Evolutionary conservation across 2,888 invertebrate genomes (phyloP), one percentile per base, ranked within the genome.

Genomic region (Serrognathus titanus): DNA sequence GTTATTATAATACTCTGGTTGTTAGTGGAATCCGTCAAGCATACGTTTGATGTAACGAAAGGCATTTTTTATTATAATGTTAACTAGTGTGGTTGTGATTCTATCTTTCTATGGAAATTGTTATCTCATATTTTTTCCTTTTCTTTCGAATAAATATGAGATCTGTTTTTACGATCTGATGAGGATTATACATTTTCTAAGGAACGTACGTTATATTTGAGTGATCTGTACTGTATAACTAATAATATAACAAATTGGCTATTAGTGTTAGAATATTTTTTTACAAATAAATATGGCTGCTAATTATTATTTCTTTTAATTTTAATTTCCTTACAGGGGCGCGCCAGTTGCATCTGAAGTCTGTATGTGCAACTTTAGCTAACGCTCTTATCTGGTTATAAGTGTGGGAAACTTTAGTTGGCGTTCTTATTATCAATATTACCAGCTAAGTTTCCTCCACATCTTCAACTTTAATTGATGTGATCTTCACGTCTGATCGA

Each of bases 241-340:
- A 69, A 71, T 69, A 69, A 71, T 61, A 67, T 63, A 63, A 65
- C 69, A 82, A 81, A 82, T 83, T 83, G 82, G 83, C 83, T 84
- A 83, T 82, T 83, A 83, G 83, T 82, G 80, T 80, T 83, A 84
- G 83, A 82, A 81, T 85, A 84, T 85, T 84, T 85, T 85, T 85
- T 84, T 85, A 85, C 84, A 83, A 83, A 84, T 83, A 84, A 84
- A 84, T 70, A 75, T 73, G 71, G 76, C 76, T 76, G 76, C 77
- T 75, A 74, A 69, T 69, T 66, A 51, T 50, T 51, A 43, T 50
- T 51, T 40, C 40, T 53, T 48, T 47, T 56, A 57, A 31, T 58
- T 58, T 60, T 53, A 41, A 31, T 7, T 31, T 5, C 6, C 24
- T 6, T 2, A 16, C 16, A 16, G 16, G 16, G 16, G 2, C 3